phyloP scores from a whole-genome alignment of 2,888 invertebrate genomes.

The Aproaerema taeniolella region DNA sequence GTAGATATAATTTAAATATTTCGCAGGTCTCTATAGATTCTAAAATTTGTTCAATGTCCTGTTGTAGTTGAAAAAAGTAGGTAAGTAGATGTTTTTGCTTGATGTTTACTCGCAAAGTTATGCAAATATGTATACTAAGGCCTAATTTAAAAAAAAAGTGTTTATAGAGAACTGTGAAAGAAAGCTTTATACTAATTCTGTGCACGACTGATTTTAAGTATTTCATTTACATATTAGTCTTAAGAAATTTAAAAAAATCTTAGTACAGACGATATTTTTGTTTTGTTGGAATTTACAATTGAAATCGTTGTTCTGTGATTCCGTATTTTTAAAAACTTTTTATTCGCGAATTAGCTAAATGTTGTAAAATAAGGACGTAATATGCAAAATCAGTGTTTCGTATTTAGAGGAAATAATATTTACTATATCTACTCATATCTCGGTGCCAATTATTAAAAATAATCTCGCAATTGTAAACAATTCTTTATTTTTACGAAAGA shows the following conservation, averaged over 20 bases:
- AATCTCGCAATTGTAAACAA: constrained; percentile 22
- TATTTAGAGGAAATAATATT: too few species aligned
- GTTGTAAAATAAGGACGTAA: neutral
- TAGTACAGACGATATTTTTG: too few species aligned
- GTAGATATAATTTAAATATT: constrained; percentile 10
- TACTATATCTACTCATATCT: constrained; percentile 37
- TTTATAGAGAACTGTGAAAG: constrained; percentile 29
- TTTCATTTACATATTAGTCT: constrained; percentile 27
- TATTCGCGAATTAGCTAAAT: constrained; percentile 6
- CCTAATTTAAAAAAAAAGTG: too few species aligned
- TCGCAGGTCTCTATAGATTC: constrained; percentile 26
- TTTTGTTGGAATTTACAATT: constrained; percentile 34
- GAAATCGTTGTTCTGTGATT: constrained; percentile 19
- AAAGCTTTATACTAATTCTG: constrained; percentile 23
- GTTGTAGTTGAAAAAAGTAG: neutral
- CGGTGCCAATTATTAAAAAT: constrained; percentile 50
- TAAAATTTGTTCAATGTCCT: neutral
- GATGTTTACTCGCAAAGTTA: constrained; percentile 1
- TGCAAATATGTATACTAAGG: too few species aligned
- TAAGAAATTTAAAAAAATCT: constrained; percentile 21
- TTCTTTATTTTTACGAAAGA: constrained; percentile 2
- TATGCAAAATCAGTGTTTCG: too few species aligned
- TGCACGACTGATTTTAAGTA: constrained; percentile 51
- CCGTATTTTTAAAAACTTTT: constrained; percentile 1
- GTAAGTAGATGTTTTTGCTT: neutral